These are phyloP conservation scores for Oreocharis arfaki DNA, from an alignment of 2,113 vertebrate genomes.

Conservation along the genomic window DNA sequence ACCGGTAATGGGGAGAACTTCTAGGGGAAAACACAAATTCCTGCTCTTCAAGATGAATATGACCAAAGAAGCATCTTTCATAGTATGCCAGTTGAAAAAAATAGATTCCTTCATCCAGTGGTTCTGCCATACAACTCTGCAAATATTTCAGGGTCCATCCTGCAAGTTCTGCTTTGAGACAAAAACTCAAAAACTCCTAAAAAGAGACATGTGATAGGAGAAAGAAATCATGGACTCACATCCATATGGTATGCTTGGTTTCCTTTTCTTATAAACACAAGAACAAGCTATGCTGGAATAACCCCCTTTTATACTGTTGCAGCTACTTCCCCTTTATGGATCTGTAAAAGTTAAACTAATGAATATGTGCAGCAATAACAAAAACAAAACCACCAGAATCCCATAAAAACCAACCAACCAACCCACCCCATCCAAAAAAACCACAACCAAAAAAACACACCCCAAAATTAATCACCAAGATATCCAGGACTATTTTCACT, in stretches of 20 bases:
- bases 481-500: not conserved
- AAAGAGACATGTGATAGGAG: not conserved
- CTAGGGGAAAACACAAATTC: not conserved
- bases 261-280: not conserved
- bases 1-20: not conserved
- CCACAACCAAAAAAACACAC: rapidly evolving
- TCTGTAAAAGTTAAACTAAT: not conserved
- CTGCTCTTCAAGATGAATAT: not conserved
- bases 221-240: not conserved
- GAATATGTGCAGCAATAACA: not conserved
- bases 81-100: not conserved
- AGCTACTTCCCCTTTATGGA: not conserved
- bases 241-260: not conserved
- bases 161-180: not conserved
- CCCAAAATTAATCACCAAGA: not conserved
- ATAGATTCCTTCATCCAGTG: not conserved
- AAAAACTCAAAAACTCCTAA: not conserved
- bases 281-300: not conserved
- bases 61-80: not conserved
- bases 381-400: not conserved
- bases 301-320: not conserved
- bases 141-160: not conserved
- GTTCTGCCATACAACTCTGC: not conserved
- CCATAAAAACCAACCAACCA: rapidly evolving
- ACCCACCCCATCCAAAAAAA: rapidly evolving